Conservation (phyloP, 2,888 invertebrate species). For the Rhabditoides inermis region DNA sequence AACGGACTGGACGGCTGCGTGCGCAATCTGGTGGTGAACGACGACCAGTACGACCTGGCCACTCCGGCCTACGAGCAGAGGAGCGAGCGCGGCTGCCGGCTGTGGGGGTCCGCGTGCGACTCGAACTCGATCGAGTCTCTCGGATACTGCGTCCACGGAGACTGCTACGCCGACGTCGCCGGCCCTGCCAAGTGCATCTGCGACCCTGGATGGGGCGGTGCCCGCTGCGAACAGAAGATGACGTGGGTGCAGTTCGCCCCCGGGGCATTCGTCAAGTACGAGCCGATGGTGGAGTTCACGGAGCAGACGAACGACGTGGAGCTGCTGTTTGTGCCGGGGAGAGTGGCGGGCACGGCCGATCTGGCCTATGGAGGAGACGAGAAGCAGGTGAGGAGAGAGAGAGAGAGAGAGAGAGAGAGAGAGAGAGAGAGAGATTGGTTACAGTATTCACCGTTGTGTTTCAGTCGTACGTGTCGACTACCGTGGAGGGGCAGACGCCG, state of each 20-base stretch:
- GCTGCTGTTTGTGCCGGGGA: slow-evolving; percentile 74
- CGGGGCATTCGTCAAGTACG: slow-evolving; percentile 37
- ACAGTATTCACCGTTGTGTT: not conserved
- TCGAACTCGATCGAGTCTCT: slow-evolving; percentile 66
- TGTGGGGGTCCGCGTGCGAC: slow-evolving; percentile 83
- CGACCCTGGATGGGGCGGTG: slow-evolving; percentile 84
- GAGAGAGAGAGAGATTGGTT: not conserved
- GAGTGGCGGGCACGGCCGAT: slow-evolving; percentile 54
- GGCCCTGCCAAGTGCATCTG: slow-evolving; percentile 70
- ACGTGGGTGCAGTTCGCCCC: slow-evolving; percentile 46
- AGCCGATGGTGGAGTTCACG: slow-evolving; percentile 22
- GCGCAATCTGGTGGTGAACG: slow-evolving; percentile 86
- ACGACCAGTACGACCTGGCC: slow-evolving; percentile 81
- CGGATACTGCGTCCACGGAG: slow-evolving; percentile 43
- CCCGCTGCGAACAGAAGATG: slow-evolving; percentile 53
- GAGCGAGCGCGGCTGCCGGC: slow-evolving; percentile 68
- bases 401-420: not conserved
- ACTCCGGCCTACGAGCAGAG: slow-evolving; percentile 66
- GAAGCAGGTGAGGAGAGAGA: slow-evolving; percentile 7
- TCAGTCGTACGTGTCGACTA: slow-evolving; percentile 22
- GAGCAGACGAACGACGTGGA: slow-evolving; percentile 70
- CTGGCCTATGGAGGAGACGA: slow-evolving; percentile 28
- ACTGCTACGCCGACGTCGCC: slow-evolving; percentile 40
- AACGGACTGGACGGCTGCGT: slow-evolving; percentile 86
- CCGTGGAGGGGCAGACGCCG: slow-evolving; percentile 21